Percentiles rank a stretch among this genome's conserved stretches.
Evolutionary conservation across 2,888 invertebrate species (phyloP).

Genomic region (Lathronympha strigana): DNA sequence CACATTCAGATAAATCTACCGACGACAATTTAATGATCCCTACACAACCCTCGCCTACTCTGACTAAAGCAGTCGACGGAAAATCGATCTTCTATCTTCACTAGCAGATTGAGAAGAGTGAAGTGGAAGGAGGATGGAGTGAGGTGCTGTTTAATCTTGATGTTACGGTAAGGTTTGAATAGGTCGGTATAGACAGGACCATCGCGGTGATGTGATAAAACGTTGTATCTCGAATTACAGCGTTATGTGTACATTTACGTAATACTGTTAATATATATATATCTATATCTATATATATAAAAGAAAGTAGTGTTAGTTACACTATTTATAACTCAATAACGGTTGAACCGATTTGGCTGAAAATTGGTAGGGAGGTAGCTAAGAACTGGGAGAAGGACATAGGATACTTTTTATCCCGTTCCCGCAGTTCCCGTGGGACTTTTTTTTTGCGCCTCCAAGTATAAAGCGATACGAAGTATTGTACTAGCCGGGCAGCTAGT

Average conservation of each 20-base stretch:
- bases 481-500: no score
- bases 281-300: no score
- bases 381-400: no score
- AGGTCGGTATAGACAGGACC: conserved; percentile 23
- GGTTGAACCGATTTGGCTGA: no score
- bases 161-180: conserved; percentile 2
- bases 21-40: conserved; percentile 46
- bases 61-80: neutral
- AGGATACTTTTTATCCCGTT: no score
- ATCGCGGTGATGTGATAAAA: neutral
- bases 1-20: conserved; percentile 43
- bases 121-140: neutral
- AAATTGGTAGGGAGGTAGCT: no score
- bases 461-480: no score
- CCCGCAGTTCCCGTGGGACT: no score
- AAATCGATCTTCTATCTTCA: conserved; percentile 3
- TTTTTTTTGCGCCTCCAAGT: no score
- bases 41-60: conserved; percentile 36
- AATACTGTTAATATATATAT: no score
- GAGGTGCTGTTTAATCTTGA: neutral
- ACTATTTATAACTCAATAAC: no score
- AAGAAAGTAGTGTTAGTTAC: no score
- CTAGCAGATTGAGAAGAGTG: neutral
- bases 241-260: neutral
- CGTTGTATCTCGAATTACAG: neutral